These are phyloP conservation scores for Perca schrenkii DNA, from an alignment of 2,113 vertebrate genomes.

Conservation along the genomic window DNA sequence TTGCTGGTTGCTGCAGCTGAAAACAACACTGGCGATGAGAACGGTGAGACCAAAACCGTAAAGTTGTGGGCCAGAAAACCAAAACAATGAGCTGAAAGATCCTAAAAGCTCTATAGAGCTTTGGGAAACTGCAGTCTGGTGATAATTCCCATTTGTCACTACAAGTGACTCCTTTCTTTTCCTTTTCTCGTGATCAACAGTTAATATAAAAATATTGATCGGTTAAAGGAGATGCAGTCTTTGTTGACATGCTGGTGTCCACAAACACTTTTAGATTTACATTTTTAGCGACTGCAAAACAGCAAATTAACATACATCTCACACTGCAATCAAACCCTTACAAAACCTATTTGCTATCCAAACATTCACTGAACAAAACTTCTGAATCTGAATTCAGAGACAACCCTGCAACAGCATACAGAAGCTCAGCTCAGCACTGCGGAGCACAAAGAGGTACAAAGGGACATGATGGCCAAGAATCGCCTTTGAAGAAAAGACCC, in stretches of 20 bases:
- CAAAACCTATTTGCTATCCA: background rate
- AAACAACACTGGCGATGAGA: background rate
- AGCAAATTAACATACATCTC: background rate
- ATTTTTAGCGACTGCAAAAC: background rate
- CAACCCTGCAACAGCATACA: background rate
- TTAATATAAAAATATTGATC: slow-evolving; percentile 8
- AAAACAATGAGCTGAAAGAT: background rate
- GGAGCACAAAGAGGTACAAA: slow-evolving; percentile 33
- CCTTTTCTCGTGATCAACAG: background rate
- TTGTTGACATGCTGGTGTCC: no score
- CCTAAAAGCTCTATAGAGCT: background rate
- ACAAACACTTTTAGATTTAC: no score
- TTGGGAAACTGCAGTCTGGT: background rate
- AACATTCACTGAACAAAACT: background rate
- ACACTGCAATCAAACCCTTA: background rate
- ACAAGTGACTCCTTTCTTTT: background rate
- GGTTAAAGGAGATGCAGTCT: background rate
- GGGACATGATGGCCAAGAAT: slow-evolving; percentile 13
- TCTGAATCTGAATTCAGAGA: background rate
- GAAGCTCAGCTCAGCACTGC: background rate
- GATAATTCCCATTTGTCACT: background rate
- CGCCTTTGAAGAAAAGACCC: slow-evolving; percentile 26
- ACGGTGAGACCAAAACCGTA: background rate
- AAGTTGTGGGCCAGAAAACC: background rate
- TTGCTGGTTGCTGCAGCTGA: no score